These are phyloP conservation scores for Lepidochitona cinerea DNA, from an alignment of 2,888 invertebrate species.

Conservation along the genomic window DNA sequence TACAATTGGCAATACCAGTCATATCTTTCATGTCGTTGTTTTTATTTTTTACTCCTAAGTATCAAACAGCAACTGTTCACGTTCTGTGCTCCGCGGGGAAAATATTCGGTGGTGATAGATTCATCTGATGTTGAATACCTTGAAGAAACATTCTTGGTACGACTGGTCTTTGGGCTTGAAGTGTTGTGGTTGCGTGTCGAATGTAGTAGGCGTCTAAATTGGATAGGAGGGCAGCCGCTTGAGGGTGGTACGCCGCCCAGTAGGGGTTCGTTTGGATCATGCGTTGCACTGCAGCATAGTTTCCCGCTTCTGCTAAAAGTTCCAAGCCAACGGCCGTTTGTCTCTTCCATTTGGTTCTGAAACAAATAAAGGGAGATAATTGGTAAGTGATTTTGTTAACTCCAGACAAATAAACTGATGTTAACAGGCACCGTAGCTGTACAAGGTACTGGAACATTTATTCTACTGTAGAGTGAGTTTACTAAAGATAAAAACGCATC, in stretches of 20 bases:
- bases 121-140: slow-evolving; percentile 38
- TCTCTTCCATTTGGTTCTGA: slow-evolving; percentile 98
- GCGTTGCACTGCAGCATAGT: slow-evolving; percentile 98
- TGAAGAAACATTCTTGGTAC: slow-evolving; percentile 64
- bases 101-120: slow-evolving; percentile 21
- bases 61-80: no score
- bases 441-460: no score
- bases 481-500: no score
- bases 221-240: slow-evolving; percentile 56
- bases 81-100: not conserved
- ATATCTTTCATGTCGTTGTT: no score
- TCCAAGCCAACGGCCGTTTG: slow-evolving; percentile 98
- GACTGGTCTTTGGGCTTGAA: slow-evolving; percentile 50
- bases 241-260: slow-evolving; percentile 69
- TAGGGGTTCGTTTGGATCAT: slow-evolving; percentile 74
- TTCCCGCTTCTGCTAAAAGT: slow-evolving; percentile 95
- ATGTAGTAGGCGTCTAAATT: slow-evolving; percentile 63
- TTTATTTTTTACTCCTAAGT: no score
- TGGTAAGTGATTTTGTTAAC: no score
- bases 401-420: no score
- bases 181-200: slow-evolving; percentile 37
- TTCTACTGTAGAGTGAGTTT: no score
- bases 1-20: no score
- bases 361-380: slow-evolving; percentile 32
- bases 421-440: no score